Evolutionary conservation across 2,113 vertebrate species (phyloP).

Genomic region (Echinops telfairi): DNA sequence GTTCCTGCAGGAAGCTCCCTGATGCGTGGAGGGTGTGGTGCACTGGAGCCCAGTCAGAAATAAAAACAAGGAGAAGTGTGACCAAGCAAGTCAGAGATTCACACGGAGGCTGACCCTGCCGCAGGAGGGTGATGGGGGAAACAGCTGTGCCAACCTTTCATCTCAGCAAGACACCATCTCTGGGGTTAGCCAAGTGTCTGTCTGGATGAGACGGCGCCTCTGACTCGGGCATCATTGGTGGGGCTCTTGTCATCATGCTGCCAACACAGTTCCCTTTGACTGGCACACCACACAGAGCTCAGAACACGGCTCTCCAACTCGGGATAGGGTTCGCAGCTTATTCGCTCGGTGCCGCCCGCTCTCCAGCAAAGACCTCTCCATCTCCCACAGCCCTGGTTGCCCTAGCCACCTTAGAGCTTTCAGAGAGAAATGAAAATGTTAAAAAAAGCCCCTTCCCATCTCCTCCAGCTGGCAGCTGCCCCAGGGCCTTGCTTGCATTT

Average conservation of each 20-base stretch:
- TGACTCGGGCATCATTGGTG: rapidly evolving
- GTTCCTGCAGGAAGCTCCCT: constrained; percentile 63
- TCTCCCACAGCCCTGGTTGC: constrained; percentile 4
- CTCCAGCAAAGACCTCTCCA: neutral
- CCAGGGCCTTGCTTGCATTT: neutral
- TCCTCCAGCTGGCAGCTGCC: neutral
- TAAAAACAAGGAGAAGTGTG: constrained; percentile 55
- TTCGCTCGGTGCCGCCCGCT: neutral
- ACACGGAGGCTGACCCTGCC: neutral
- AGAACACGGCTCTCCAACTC: neutral
- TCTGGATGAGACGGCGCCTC: neutral
- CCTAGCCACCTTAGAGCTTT: constrained; percentile 10
- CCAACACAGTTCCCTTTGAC: neutral
- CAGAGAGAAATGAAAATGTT: constrained; percentile 2
- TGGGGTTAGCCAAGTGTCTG: neutral
- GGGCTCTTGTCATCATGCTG: neutral
- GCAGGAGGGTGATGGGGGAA: neutral
- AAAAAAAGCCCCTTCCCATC: neutral
- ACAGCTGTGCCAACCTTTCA: neutral
- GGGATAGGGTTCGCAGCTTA: neutral
- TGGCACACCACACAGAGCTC: neutral
- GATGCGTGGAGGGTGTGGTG: constrained; percentile 61
- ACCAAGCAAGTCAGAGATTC: neutral
- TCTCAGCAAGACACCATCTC: neutral
- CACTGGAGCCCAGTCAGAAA: constrained; percentile 36